Conservation (phyloP, 2,113 vertebrate species). For the Scomber japonicus region DNA sequence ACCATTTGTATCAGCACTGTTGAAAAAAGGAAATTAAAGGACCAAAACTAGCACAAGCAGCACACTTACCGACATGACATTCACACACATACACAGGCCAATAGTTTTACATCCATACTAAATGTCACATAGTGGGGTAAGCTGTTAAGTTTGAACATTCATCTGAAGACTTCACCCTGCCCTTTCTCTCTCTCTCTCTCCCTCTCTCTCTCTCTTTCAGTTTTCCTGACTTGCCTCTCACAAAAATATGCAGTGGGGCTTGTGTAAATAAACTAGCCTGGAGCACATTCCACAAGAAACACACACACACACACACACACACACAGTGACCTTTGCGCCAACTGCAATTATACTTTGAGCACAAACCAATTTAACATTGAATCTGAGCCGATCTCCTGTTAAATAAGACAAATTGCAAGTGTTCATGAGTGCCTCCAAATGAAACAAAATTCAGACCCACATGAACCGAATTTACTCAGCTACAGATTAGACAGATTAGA, state of each 20-base stretch:
- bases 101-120: not conserved
- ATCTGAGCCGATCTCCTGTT: not conserved
- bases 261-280: slow-evolving; percentile 75
- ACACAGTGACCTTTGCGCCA: slow-evolving; percentile 52
- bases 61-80: not conserved
- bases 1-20: not conserved
- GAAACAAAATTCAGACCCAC: not conserved
- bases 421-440: not conserved
- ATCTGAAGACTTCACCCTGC: slow-evolving; percentile 21
- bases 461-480: not conserved
- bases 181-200: not conserved
- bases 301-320: slow-evolving; percentile 29
- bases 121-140: not conserved
- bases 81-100: not conserved
- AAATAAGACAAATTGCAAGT: not conserved
- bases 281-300: slow-evolving; percentile 70
- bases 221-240: slow-evolving; percentile 34
- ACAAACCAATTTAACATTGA: not conserved
- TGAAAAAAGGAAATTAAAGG: not conserved
- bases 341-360: not conserved
- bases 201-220: not conserved
- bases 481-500: not conserved
- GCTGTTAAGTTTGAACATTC: not conserved
- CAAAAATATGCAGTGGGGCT: slow-evolving; percentile 55
- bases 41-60: not conserved